Percentiles rank a stretch among this genome's conserved stretches.
Conservation (phyloP, 2,113 vertebrate species). For the Lepisosteus osseus region DNA sequence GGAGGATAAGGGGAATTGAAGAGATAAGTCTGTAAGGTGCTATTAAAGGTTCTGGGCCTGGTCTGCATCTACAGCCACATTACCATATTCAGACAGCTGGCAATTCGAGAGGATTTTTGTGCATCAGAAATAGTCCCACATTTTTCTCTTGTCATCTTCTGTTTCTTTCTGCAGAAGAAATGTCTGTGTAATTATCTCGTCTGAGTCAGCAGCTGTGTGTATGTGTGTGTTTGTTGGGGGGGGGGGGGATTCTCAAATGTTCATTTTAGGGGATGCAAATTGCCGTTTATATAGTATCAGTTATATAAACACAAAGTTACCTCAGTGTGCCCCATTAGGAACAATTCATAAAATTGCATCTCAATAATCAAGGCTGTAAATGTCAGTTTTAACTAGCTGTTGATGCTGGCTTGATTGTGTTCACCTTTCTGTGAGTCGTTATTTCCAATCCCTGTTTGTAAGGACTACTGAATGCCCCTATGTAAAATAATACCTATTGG, state of each 20-base stretch:
- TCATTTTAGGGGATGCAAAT: slow-evolving; percentile 8
- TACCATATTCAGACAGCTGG: slow-evolving; percentile 61
- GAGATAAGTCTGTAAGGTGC: slow-evolving; percentile 51
- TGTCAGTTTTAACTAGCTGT: no score
- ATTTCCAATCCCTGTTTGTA: no score
- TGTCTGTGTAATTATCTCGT: slow-evolving; percentile 54
- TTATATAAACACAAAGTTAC: no score
- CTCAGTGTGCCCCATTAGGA: no score
- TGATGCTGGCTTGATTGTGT: no score
- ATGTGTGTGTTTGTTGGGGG: neutral
- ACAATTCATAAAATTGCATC: no score
- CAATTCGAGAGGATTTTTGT: slow-evolving; percentile 59
- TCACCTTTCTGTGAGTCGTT: no score
- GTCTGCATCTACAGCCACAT: slow-evolving; percentile 47
- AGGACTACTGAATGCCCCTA: no score
- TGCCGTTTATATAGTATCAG: no score
- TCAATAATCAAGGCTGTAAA: no score
- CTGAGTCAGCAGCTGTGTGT: slow-evolving; percentile 4
- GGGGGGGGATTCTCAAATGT: neutral
- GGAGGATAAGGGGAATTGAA: slow-evolving; percentile 69
- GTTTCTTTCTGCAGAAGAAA: slow-evolving; percentile 52
- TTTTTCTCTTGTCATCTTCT: slow-evolving; percentile 48
- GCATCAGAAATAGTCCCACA: slow-evolving; percentile 27
- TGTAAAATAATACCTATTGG: no score
- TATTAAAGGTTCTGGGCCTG: slow-evolving; percentile 35